Evolutionary conservation across 1,140 invertebrate genomes (phyloP), one percentile per base, ranked within the genome.

Genomic region (Halyomorpha halys): DNA sequence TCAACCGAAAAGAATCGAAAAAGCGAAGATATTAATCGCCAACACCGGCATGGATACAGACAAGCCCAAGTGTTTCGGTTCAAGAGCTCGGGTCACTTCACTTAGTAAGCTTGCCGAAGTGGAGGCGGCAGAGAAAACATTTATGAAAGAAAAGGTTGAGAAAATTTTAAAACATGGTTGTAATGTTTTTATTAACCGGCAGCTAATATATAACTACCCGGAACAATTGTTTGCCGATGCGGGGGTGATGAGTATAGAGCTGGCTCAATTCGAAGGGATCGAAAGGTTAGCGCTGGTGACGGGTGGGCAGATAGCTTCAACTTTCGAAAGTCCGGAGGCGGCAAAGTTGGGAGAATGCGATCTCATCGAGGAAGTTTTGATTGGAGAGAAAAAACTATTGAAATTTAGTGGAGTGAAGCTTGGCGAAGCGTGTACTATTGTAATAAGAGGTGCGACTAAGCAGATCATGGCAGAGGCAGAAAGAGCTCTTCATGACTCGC

Each of bases 211-310:
- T 73, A 87, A 86, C 71, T 87, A 87, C 70, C 85, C 85, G 44
- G 85, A 86, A 71, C 86, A 87, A 21, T 71, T 86, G 62, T 86
- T 86, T 74, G 80, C 86, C 60, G 85, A 87, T 75, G 77, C 79
- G 66, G 81, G 82, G 62, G 77, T 86, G 4, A 86, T 87, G 84
- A 83, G 84, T 21, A 87, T 86, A 72, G 85, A 86, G 70, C 85
- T 87, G 72, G 84, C 85, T n/a, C 86, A 86, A 70, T 87, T 87
- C 74, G 85, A 86, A 70, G 85, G 85, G 19, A 82, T 87, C 68
- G 85, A 86, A 69, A 73, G 83, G 56, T 72, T 87, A 15, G 84
- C 84, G 53, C 73, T 87, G 14, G 84, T 87, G 4, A 82, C 83
- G 64, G 84, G 83, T 69, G 83, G 81, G 60, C 85, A 86, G 73